A percentile compares a stretch with the other conserved stretches of the same genome.
Evolutionary conservation across 1,140 invertebrate genomes (phyloP).

Genomic region (Drosophila repletoides): DNA sequence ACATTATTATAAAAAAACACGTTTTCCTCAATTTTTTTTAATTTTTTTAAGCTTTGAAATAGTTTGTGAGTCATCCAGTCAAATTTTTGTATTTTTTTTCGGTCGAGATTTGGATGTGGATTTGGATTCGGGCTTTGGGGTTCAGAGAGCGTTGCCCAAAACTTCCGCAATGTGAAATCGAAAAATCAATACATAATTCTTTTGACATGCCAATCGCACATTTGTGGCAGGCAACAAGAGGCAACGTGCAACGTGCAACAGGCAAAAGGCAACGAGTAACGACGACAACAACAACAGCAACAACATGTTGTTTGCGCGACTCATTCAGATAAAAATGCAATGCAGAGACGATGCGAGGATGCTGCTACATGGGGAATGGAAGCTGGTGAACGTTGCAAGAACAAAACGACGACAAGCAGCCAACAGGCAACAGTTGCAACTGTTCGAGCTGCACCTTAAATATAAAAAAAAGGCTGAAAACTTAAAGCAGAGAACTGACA

Average conservation of each 20-base stretch:
- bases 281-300: conserved; percentile 15
- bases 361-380: conserved; percentile 16
- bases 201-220: conserved; percentile 81
- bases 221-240: conserved; percentile 74
- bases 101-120: no score
- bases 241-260: no score
- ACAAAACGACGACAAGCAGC: conserved; percentile 63
- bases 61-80: no score
- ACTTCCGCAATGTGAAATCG: conserved; percentile 62
- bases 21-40: conserved; percentile 25
- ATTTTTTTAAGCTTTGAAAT: conserved; percentile 39
- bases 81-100: no score
- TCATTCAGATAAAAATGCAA: conserved; percentile 76
- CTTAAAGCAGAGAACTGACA: conserved; percentile 62
- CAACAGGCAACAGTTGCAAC: conserved; percentile 70
- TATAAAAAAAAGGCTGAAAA: no score
- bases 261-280: conserved; percentile 1
- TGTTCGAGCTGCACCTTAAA: conserved; percentile 71
- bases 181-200: conserved; percentile 81
- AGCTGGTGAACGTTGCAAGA: conserved; percentile 63
- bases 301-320: conserved; percentile 67
- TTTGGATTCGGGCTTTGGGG: no score
- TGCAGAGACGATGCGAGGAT: conserved; percentile 35
- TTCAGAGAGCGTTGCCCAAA: conserved; percentile 13
- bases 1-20: no score